Evolutionary conservation across 2,113 vertebrate genomes (phyloP).

Genomic region (Gallinago paraguaiae): DNA sequence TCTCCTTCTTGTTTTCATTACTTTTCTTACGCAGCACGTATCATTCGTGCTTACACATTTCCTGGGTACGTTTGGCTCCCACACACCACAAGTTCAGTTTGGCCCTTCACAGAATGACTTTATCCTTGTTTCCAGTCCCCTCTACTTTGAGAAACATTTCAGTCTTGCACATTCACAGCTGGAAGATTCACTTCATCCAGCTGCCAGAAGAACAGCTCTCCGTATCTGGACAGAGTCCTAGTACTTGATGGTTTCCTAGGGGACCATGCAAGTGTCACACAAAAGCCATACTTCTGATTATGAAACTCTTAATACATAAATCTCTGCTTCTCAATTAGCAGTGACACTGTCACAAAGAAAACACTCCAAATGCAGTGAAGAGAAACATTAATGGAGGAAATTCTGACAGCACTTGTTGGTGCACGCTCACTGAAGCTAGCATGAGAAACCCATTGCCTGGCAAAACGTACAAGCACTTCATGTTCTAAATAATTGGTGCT

Average conservation of each 20-base stretch:
- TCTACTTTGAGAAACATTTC: neutral
- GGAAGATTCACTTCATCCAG: neutral
- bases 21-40: neutral
- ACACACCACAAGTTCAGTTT: neutral
- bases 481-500: neutral
- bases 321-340: neutral
- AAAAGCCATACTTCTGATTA: neutral
- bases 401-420: neutral
- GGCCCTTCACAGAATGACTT: neutral
- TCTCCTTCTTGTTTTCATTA: neutral
- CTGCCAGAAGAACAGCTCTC: neutral
- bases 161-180: neutral
- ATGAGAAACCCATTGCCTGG: neutral
- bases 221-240: neutral
- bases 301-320: neutral
- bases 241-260: neutral
- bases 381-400: neutral
- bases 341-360: neutral
- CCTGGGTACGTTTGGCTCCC: accelerated
- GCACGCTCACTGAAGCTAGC: neutral
- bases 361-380: neutral
- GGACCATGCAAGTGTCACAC: neutral
- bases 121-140: neutral
- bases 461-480: neutral
- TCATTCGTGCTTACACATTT: neutral